Evolutionary conservation across 2,888 invertebrate species (phyloP).

Genomic region (Cybosia mesomella): DNA sequence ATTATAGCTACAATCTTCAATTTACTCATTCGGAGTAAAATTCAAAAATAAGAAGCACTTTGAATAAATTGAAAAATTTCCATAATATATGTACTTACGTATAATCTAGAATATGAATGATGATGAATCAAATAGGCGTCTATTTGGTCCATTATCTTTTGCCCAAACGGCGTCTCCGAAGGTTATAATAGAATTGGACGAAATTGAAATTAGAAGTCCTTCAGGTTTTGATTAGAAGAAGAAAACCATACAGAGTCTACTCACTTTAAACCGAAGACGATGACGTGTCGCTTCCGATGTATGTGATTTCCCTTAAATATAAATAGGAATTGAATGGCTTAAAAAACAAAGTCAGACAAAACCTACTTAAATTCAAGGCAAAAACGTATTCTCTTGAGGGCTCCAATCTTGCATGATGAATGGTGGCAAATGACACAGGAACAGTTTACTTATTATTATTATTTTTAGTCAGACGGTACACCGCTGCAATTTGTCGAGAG

Average conservation of each 20-base stretch:
- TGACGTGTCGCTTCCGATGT: too few species aligned
- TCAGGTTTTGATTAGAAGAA: slow-evolving; percentile 39
- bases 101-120: too few species aligned
- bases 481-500: too few species aligned
- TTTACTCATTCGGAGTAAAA: neutral
- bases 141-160: neutral
- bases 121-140: too few species aligned
- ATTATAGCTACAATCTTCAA: slow-evolving; percentile 35
- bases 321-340: slow-evolving; percentile 33
- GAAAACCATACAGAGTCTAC: slow-evolving; percentile 64
- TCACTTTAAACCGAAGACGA: slow-evolving; percentile 49
- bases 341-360: slow-evolving; percentile 26
- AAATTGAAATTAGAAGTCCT: slow-evolving; percentile 50
- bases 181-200: slow-evolving; percentile 39
- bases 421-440: too few species aligned
- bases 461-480: too few species aligned
- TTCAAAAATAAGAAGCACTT: neutral
- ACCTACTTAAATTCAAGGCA: slow-evolving; percentile 49
- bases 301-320: slow-evolving; percentile 22
- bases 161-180: neutral
- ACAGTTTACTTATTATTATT: too few species aligned
- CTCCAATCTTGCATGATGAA: too few species aligned
- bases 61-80: neutral
- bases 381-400: neutral
- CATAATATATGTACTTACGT: neutral